Evolutionary conservation across 2,888 invertebrate genomes (phyloP).

Genomic region (Drosophila fungiperda): DNA sequence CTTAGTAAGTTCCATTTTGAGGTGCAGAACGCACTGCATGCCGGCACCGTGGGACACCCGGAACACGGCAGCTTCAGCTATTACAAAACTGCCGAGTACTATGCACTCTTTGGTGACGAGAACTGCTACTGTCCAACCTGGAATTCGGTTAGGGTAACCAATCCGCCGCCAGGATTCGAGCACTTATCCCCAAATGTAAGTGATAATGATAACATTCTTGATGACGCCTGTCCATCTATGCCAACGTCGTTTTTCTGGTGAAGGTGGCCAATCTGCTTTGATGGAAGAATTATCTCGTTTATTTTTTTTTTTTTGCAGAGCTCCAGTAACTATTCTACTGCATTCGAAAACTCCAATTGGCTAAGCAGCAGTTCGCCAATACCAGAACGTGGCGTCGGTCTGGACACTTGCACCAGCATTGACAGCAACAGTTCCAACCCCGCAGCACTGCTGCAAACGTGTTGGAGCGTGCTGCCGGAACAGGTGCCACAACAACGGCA

Average conservation of each 20-base stretch:
- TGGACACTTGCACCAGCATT: background rate
- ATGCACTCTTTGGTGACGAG: constrained; percentile 74
- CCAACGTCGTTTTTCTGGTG: background rate
- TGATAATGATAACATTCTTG: background rate
- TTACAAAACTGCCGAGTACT: constrained; percentile 81
- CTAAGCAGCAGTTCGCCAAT: background rate
- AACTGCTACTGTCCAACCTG: constrained; percentile 26
- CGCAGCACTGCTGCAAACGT: constrained; percentile 20
- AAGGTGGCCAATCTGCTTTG: background rate
- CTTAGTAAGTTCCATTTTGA: constrained; percentile 52
- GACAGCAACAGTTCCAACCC: background rate
- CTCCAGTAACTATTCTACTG: background rate
- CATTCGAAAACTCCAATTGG: background rate
- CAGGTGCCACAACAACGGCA: constrained; percentile 34
- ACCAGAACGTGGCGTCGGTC: background rate
- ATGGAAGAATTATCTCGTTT: background rate
- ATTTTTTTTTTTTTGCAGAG: constrained; percentile 1
- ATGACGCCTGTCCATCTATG: background rate
- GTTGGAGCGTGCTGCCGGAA: constrained; percentile 33
- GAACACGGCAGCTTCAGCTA: constrained; percentile 67
- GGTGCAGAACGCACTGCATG: constrained; percentile 76
- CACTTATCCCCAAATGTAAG: background rate
- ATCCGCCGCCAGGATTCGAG: constrained; percentile 51
- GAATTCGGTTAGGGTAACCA: background rate
- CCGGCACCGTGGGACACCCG: constrained; percentile 71